Conservation (phyloP, 2,888 invertebrate species). For the Coenonympha glycerion region DNA sequence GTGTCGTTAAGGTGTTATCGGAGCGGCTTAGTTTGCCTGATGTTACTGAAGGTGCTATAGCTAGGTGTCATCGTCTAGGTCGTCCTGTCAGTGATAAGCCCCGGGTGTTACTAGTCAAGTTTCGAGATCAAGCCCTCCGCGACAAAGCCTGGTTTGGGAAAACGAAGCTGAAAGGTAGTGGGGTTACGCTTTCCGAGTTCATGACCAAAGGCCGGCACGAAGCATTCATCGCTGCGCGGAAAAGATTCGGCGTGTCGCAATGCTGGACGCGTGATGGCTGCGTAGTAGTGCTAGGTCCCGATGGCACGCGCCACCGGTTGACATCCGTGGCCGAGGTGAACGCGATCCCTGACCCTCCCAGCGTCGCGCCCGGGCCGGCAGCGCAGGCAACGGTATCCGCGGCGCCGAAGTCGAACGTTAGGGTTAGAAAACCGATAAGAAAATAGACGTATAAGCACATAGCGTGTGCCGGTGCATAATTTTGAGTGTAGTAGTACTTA, state of each 20-base stretch:
- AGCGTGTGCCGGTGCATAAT: too few relatives aligned
- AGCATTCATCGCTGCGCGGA: background rate
- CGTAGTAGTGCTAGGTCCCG: background rate
- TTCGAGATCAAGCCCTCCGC: background rate
- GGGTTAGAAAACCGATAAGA: too few relatives aligned
- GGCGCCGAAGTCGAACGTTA: too few relatives aligned
- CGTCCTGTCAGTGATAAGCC: background rate
- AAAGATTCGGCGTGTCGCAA: background rate
- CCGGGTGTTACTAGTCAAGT: slow-evolving; percentile 10
- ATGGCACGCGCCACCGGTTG: too few relatives aligned
- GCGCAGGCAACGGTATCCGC: too few relatives aligned
- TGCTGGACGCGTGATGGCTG: background rate
- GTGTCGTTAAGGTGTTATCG: background rate
- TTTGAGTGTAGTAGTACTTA: too few relatives aligned
- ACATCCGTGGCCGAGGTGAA: too few relatives aligned
- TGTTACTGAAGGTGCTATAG: background rate
- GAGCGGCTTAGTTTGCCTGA: background rate
- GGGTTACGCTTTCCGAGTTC: slow-evolving; percentile 19
- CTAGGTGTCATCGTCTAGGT: background rate
- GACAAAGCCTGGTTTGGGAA: slow-evolving; percentile 12
- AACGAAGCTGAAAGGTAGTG: slow-evolving; percentile 11
- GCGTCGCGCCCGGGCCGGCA: too few relatives aligned
- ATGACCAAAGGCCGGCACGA: too few relatives aligned
- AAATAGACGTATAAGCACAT: too few relatives aligned
- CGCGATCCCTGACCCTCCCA: too few relatives aligned